Evolutionary conservation across 2,797 vertebrate genomes (phyloP).

Genomic region (Glossophaga mutica): DNA sequence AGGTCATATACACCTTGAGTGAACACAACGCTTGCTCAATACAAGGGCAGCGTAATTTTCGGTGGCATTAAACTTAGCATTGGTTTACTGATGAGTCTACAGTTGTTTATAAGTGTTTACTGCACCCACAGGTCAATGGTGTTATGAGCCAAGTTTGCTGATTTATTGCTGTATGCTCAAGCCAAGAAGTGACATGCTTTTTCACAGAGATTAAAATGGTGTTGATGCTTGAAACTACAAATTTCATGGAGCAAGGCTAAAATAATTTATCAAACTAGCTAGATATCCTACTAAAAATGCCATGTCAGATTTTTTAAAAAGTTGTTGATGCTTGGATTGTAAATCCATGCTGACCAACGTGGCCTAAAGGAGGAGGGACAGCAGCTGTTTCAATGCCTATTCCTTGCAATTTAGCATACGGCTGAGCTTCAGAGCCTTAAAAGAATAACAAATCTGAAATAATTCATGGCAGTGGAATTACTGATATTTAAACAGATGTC

Average conservation of each 20-base stretch:
- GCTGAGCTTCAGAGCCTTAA: slow-evolving; percentile 52
- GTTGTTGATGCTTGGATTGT: background rate
- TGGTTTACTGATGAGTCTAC: slow-evolving; percentile 17
- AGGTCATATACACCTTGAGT: background rate
- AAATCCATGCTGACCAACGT: slow-evolving; percentile 57
- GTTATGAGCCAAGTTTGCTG: slow-evolving; percentile 38
- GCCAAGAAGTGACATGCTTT: slow-evolving; percentile 48
- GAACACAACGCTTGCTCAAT: background rate
- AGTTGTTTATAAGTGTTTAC: slow-evolving; percentile 49
- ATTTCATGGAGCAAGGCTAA: slow-evolving; percentile 47
- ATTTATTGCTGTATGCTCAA: slow-evolving; percentile 31
- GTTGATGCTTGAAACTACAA: slow-evolving; percentile 49
- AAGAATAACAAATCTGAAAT: slow-evolving; percentile 70
- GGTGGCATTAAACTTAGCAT: background rate
- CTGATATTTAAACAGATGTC: slow-evolving; percentile 77
- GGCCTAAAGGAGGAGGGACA: slow-evolving; percentile 59
- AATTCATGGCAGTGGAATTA: slow-evolving; percentile 69
- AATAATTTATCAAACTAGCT: slow-evolving; percentile 58
- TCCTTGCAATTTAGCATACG: slow-evolving; percentile 65
- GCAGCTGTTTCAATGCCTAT: slow-evolving; percentile 61
- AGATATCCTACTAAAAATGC: slow-evolving; percentile 57
- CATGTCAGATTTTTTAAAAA: slow-evolving; percentile 28
- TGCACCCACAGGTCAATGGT: background rate
- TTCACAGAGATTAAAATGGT: slow-evolving; percentile 55
- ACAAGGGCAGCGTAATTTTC: background rate